Evolutionary conservation across 2,888 invertebrate species (phyloP).

Genomic region (Brachyptera putata): DNA sequence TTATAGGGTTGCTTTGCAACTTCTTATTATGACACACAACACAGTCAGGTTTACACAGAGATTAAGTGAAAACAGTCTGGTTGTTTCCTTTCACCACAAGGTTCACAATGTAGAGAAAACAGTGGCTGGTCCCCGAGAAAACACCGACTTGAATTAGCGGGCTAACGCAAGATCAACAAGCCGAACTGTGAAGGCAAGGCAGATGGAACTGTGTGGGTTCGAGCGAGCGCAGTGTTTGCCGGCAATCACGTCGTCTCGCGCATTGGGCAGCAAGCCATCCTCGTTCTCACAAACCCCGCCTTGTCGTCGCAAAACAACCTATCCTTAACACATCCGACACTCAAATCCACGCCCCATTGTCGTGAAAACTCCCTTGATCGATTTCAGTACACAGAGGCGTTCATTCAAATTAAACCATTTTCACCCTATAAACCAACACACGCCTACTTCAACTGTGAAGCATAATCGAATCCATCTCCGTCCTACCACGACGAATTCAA

Average conservation of each 20-base stretch:
- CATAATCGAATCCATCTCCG: conserved; percentile 6
- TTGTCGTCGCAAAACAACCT: conserved; percentile 24
- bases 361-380: conserved; percentile 26
- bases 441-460: not conserved
- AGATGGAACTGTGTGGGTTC: too few species aligned
- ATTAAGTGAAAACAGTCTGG: conserved; percentile 53
- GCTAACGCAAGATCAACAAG: conserved; percentile 39
- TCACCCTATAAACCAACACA: too few species aligned
- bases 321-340: conserved; percentile 22
- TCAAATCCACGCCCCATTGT: conserved; percentile 33
- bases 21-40: conserved; percentile 80
- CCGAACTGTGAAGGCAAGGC: conserved; percentile 39
- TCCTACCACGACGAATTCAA: not conserved
- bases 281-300: conserved; percentile 36
- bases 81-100: conserved; percentile 47
- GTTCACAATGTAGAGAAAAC: conserved; percentile 38
- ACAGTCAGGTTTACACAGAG: conserved; percentile 74
- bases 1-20: conserved; percentile 32
- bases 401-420: conserved; percentile 21
- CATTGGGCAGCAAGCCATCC: too few species aligned
- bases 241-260: too few species aligned
- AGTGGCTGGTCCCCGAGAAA: conserved; percentile 45
- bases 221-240: too few species aligned
- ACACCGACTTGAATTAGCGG: conserved; percentile 50
- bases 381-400: conserved; percentile 29